phyloP scores from a whole-genome alignment of 2,888 invertebrate species.

The Elegia similella region DNA sequence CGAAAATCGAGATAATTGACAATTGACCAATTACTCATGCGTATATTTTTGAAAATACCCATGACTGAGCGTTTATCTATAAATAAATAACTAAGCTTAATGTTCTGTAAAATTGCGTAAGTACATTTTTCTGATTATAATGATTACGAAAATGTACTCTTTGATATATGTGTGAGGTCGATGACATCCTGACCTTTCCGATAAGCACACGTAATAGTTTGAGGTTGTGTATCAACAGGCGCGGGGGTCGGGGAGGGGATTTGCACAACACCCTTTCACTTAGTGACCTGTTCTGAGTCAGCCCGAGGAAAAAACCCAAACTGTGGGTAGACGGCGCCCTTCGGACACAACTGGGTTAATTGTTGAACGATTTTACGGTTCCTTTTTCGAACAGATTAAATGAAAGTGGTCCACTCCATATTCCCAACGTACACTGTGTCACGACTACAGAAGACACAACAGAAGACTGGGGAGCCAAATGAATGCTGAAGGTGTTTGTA shows the following conservation, averaged over 20 bases:
- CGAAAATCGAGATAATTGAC: too few species aligned
- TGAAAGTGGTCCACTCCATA: neutral
- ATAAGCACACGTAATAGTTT: conserved; percentile 11
- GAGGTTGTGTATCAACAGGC: neutral
- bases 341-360: conserved; percentile 18
- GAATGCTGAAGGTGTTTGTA: too few species aligned
- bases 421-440: too few species aligned
- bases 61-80: too few species aligned
- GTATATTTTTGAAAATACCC: too few species aligned
- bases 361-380: conserved; percentile 1
- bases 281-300: conserved; percentile 28
- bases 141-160: neutral
- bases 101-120: too few species aligned
- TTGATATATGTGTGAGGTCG: neutral
- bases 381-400: neutral
- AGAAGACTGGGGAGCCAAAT: too few species aligned
- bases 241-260: conserved; percentile 20
- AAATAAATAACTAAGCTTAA: too few species aligned
- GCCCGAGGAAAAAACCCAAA: conserved; percentile 37
- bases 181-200: conserved; percentile 5
- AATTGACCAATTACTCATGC: too few species aligned
- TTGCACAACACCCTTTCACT: conserved; percentile 52
- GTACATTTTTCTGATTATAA: neutral
- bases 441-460: too few species aligned
- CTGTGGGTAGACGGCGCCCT: conserved; percentile 34